Conservation (phyloP, 2,888 invertebrate species). For the Apamea monoglypha region DNA sequence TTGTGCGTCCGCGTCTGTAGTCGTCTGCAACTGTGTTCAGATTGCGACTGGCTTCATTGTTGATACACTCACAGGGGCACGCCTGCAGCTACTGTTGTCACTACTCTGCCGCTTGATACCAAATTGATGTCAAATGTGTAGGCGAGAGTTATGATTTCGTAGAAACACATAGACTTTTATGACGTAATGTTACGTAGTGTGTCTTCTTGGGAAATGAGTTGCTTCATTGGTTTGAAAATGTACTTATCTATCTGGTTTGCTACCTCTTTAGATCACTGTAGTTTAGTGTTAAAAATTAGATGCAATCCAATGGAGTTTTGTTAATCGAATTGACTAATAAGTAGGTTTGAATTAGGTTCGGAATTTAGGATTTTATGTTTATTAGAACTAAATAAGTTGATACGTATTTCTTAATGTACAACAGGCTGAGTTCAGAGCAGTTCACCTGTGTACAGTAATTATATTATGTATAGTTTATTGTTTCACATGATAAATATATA, state of each 20-base stretch:
- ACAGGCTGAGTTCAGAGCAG: background rate
- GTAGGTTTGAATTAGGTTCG: no score
- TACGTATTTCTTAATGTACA: background rate
- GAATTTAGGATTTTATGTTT: background rate
- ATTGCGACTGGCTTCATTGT: constrained; percentile 51
- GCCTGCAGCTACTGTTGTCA: constrained; percentile 25
- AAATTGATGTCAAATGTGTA: constrained; percentile 54
- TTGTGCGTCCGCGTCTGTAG: constrained; percentile 36
- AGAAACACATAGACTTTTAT: background rate
- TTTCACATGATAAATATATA: background rate
- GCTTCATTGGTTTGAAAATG: background rate
- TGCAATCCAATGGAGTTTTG: background rate
- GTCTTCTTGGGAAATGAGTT: constrained; percentile 29
- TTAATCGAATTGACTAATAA: background rate
- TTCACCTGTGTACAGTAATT: background rate
- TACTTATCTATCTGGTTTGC: background rate
- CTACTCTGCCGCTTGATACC: constrained; percentile 13
- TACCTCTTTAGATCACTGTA: background rate
- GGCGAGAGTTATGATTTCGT: constrained; percentile 18
- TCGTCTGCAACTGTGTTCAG: constrained; percentile 31
- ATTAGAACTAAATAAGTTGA: background rate
- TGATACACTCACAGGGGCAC: constrained; percentile 35
- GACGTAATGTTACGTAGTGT: constrained; percentile 18
- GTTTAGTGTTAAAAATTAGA: background rate
- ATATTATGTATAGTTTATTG: background rate